Evolutionary conservation across 2,113 vertebrate species (phyloP).

Genomic region (Crotalus helleri): DNA sequence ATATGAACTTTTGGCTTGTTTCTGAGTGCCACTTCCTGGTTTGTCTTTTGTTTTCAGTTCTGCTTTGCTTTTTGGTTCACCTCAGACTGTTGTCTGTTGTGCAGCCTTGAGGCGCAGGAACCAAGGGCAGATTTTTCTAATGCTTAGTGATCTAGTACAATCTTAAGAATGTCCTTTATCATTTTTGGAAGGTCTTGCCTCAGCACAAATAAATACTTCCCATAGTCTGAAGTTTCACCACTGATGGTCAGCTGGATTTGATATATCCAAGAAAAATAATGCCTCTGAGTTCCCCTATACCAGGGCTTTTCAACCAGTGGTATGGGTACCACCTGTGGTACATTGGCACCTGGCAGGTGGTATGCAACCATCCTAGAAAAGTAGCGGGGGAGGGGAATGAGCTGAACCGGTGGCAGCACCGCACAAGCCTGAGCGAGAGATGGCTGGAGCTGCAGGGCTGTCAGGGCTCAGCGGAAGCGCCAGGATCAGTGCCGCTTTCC

Average conservation of each 20-base stretch:
- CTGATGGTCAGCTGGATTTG: neutral
- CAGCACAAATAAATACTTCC: neutral
- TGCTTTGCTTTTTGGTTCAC: neutral
- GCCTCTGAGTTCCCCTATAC: neutral
- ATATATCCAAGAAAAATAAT: conserved; percentile 5
- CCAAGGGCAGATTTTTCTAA: conserved; percentile 1
- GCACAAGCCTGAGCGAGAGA: no score
- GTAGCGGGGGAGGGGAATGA: no score
- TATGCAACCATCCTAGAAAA: no score
- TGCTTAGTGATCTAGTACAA: neutral
- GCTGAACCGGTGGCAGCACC: no score
- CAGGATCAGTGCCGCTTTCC: no score
- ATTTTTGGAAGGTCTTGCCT: neutral
- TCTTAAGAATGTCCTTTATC: conserved; percentile 6
- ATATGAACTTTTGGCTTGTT: neutral
- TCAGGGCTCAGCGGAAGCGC: no score
- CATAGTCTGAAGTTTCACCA: neutral
- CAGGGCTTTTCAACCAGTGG: no score
- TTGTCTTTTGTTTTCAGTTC: neutral
- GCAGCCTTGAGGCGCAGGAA: neutral
- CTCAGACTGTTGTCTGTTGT: neutral
- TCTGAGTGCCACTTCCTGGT: neutral
- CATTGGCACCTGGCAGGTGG: no score
- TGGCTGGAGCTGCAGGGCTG: no score
- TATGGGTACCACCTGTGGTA: no score